phyloP scores from a whole-genome alignment of 1,140 invertebrate species.

The Coelopa frigida region DNA sequence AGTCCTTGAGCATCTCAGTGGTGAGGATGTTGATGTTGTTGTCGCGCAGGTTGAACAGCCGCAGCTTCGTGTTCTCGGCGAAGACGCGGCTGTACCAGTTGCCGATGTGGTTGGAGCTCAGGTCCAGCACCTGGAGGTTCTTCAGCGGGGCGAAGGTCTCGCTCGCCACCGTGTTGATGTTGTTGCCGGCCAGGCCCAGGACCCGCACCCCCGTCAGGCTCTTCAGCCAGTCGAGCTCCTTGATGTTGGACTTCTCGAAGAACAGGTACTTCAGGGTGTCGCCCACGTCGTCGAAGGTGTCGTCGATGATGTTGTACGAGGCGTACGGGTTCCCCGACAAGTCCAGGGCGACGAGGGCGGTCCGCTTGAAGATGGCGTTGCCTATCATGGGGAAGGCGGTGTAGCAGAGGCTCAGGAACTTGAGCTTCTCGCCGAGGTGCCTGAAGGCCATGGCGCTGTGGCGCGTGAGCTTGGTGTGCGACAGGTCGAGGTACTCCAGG shows the following conservation, averaged over 20 bases:
- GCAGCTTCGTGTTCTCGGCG: constrained; percentile 36
- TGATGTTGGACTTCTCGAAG: constrained; percentile 44
- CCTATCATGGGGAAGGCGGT: constrained; percentile 39
- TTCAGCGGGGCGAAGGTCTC: constrained; percentile 27
- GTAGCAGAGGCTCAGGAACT: constrained; percentile 49
- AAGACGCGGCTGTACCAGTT: constrained; percentile 47
- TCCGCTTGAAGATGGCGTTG: constrained; percentile 41
- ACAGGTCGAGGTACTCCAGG: constrained; percentile 48
- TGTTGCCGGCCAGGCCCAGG: constrained; percentile 45
- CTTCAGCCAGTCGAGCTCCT: constrained; percentile 35
- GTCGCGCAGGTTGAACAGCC: constrained; percentile 43
- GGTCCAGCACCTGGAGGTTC: constrained; percentile 47
- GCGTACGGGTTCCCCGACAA: constrained; percentile 48
- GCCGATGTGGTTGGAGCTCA: constrained; percentile 47
- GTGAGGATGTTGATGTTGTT: constrained; percentile 52
- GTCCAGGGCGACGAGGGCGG: constrained; percentile 46
- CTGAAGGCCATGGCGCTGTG: constrained; percentile 40
- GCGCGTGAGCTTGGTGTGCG: constrained; percentile 44
- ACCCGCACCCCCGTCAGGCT: constrained; percentile 44
- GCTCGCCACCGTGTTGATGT: constrained; percentile 37
- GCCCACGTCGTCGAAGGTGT: constrained; percentile 42
- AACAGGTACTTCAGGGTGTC: constrained; percentile 46
- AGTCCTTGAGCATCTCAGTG: constrained; percentile 47
- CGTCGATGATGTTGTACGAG: constrained; percentile 26
- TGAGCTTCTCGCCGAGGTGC: constrained; percentile 37